Conservation (phyloP, 2,113 vertebrate species). For the Chloebia gouldiae region DNA sequence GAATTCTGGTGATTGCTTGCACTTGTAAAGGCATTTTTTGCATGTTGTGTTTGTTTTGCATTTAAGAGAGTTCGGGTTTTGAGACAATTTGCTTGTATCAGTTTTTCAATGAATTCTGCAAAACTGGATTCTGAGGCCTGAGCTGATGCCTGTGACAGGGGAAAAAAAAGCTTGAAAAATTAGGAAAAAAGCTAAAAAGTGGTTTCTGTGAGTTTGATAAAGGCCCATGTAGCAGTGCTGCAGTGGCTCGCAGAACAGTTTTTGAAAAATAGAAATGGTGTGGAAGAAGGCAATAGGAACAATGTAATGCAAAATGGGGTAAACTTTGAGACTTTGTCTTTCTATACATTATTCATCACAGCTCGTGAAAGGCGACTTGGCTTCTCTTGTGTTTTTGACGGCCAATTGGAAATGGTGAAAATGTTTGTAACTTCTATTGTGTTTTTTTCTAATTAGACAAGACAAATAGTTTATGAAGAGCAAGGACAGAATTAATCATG, state of each 20-base stretch:
- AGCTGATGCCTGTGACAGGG: not conserved
- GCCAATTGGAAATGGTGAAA: constrained; percentile 46
- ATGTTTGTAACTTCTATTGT: constrained; percentile 63
- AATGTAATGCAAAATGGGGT: not conserved
- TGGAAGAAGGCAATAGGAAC: not conserved
- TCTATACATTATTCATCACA: constrained; percentile 60
- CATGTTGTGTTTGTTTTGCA: not conserved
- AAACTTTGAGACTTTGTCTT: constrained; percentile 42
- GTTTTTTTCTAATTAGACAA: constrained; percentile 49
- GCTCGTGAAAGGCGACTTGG: constrained; percentile 21
- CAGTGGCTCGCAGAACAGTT: not conserved
- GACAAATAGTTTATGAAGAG: constrained; percentile 59
- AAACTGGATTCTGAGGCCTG: not conserved
- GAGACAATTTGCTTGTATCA: not conserved
- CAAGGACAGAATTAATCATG: constrained; percentile 61
- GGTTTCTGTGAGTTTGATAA: not conserved
- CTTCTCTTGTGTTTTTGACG: constrained; percentile 16
- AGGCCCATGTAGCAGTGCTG: not conserved
- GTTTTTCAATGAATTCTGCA: not conserved
- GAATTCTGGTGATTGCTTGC: not conserved
- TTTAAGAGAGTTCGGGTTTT: not conserved
- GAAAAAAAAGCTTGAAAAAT: not conserved
- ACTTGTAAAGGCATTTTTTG: not conserved
- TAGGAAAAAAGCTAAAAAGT: not conserved
- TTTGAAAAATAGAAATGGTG: not conserved